phyloP scores from a whole-genome alignment of 1,140 invertebrate species.

The Coenobita brevimanus region DNA sequence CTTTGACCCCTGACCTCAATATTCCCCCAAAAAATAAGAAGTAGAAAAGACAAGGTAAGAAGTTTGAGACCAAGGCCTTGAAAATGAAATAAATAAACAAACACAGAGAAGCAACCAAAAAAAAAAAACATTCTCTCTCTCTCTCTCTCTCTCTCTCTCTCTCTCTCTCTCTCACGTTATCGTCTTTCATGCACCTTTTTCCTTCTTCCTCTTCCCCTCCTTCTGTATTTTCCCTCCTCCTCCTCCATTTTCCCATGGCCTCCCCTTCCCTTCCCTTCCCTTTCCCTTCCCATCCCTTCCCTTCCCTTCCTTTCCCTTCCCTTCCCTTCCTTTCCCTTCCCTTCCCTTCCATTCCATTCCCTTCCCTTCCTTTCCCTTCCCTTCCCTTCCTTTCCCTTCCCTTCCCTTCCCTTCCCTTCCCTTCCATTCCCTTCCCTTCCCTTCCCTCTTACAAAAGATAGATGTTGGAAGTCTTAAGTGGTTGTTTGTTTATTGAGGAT shows the following conservation, averaged over 20 bases:
- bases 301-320: neutral
- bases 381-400: no score
- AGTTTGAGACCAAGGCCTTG: no score
- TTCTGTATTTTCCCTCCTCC: neutral
- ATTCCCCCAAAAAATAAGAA: no score
- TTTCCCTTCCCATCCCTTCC: neutral
- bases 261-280: no score
- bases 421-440: no score
- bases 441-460: neutral
- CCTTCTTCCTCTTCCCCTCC: no score
- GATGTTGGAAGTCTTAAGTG: no score
- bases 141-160: neutral
- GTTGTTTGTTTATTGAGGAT: no score
- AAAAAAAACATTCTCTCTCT: neutral
- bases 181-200: neutral
- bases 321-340: neutral
- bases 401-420: neutral
- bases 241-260: neutral
- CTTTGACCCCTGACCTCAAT: no score
- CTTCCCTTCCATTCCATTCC: neutral
- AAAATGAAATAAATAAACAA: no score
- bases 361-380: neutral
- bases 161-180: neutral
- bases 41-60: no score
- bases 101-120: no score